phyloP scores from a whole-genome alignment of 35 echinoderm and acorn worm species.

The Anneissia japonica region DNA sequence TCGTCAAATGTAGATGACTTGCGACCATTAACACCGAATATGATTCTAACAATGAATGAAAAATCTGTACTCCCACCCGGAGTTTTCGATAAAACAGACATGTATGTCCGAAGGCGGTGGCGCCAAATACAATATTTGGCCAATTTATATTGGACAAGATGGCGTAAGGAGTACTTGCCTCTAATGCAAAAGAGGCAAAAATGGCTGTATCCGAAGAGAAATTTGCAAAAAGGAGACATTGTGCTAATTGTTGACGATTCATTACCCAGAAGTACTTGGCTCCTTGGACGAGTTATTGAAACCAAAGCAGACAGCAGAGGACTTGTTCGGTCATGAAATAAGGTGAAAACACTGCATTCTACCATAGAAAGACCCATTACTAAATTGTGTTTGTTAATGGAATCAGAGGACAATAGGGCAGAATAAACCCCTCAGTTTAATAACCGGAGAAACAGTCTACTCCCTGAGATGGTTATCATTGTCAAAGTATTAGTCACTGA shows the following conservation, averaged over 20 bases:
- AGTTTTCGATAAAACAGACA: background rate
- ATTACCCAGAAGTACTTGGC: constrained; percentile 32
- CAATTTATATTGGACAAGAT: constrained; percentile 20
- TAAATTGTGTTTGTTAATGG: no score
- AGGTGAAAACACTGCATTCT: background rate
- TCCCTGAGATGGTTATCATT: no score
- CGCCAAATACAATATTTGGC: constrained; percentile 3
- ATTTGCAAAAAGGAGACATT: constrained; percentile 23
- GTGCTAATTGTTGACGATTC: constrained; percentile 14
- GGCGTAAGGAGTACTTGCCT: constrained; percentile 25
- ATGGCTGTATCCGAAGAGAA: background rate
- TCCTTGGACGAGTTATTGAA: background rate
- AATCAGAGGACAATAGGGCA: no score
- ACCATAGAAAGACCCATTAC: no score
- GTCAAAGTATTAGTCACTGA: no score
- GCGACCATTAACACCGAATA: background rate
- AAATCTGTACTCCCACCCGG: background rate
- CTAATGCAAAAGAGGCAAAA: constrained; percentile 26
- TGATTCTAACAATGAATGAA: background rate
- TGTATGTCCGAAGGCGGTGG: background rate
- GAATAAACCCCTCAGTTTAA: no score
- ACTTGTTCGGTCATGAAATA: constrained; percentile 14
- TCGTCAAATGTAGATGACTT: constrained; percentile 39
- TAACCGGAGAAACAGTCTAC: no score
- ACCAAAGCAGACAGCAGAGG: background rate